phyloP scores from a whole-genome alignment of 2,113 vertebrate genomes.

The Labrus mixtus region DNA sequence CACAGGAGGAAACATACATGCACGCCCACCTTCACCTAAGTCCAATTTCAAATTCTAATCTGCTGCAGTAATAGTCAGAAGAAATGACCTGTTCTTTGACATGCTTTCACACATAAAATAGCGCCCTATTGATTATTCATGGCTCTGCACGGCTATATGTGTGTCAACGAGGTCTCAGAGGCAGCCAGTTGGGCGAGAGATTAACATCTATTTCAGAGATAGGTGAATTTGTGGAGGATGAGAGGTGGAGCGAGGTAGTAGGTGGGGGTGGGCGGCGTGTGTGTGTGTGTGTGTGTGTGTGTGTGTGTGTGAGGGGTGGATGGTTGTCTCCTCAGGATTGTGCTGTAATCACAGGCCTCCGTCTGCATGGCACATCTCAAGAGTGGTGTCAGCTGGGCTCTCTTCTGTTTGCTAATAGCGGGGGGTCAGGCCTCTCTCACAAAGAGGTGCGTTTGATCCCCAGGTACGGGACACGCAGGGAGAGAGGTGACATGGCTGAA shows the following conservation, averaged over 20 bases:
- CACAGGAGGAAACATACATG: constrained; percentile 25
- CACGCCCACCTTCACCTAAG: constrained; percentile 36
- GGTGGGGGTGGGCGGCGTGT: neutral
- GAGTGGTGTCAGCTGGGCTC: constrained; percentile 82
- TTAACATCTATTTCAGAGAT: constrained; percentile 82
- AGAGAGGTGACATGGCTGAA: constrained; percentile 74
- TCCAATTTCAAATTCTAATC: constrained; percentile 74
- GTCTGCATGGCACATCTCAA: constrained; percentile 79
- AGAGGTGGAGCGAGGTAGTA: constrained; percentile 27
- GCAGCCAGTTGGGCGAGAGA: constrained; percentile 73
- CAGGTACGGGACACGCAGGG: constrained; percentile 72
- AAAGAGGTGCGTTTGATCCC: constrained; percentile 81
- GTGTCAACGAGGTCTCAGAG: constrained; percentile 75
- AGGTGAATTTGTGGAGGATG: constrained; percentile 69
- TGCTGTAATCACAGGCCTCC: constrained; percentile 80
- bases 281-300: constrained; percentile 34
- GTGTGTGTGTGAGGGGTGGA: constrained; percentile 48
- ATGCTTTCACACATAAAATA: constrained; percentile 64
- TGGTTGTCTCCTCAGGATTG: constrained; percentile 77
- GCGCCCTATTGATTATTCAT: constrained; percentile 79
- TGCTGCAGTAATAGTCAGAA: constrained; percentile 52
- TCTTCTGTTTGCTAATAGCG: constrained; percentile 82
- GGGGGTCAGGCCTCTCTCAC: constrained; percentile 76
- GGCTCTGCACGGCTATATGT: constrained; percentile 46
- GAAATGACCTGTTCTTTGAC: constrained; percentile 68